These are phyloP conservation scores for Actias luna DNA, from an alignment of 2,888 invertebrate genomes.

Conservation along the genomic window DNA sequence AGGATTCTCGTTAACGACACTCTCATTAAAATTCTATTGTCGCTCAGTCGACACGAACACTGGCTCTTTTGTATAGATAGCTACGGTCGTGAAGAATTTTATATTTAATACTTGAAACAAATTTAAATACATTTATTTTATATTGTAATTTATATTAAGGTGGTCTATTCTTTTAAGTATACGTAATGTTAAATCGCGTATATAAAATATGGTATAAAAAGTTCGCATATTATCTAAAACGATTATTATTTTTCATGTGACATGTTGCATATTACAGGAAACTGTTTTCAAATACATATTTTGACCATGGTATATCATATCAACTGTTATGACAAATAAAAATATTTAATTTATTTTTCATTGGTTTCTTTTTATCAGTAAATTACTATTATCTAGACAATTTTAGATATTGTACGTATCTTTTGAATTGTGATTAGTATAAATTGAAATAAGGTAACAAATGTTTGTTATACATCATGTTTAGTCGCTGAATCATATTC, in stretches of 20 bases:
- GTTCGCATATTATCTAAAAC: neutral
- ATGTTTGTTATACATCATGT: too few relatives aligned
- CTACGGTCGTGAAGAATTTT: conserved; percentile 49
- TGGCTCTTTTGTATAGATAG: conserved; percentile 56
- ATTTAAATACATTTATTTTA: conserved; percentile 16
- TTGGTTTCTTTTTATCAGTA: too few relatives aligned
- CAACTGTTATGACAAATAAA: too few relatives aligned
- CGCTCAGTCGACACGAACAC: conserved; percentile 53
- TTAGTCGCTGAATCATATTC: too few relatives aligned
- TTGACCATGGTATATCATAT: too few relatives aligned
- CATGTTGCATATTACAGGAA: too few relatives aligned
- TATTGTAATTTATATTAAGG: conserved; percentile 17
- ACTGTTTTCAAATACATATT: too few relatives aligned
- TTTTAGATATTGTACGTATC: too few relatives aligned
- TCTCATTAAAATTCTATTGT: conserved; percentile 78
- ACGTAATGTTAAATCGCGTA: neutral
- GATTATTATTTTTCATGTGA: neutral
- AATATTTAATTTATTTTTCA: too few relatives aligned
- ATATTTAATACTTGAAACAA: conserved; percentile 33
- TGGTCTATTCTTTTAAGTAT: conserved; percentile 18
- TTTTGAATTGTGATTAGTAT: too few relatives aligned
- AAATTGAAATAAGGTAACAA: too few relatives aligned
- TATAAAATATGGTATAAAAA: neutral
- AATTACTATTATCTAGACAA: too few relatives aligned
- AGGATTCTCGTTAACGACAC: conserved; percentile 62